These are phyloP conservation scores for Alloscopus bannaensis DNA, from an alignment of 2,888 invertebrate genomes.

Conservation along the genomic window DNA sequence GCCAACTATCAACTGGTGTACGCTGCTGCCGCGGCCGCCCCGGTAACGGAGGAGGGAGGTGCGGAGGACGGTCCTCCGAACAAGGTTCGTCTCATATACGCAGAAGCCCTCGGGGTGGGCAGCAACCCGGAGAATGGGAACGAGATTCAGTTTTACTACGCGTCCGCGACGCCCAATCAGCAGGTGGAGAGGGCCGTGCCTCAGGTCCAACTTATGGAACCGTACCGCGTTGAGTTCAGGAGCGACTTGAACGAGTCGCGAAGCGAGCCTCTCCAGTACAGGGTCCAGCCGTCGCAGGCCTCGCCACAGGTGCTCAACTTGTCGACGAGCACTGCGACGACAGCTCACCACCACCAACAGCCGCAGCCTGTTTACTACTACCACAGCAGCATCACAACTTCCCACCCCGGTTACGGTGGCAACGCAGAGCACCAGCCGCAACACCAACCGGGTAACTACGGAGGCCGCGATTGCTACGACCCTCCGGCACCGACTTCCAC, in stretches of 20 bases:
- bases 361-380: conserved; percentile 14
- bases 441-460: neutral
- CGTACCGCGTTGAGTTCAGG: conserved; percentile 39
- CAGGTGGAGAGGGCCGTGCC: conserved; percentile 45
- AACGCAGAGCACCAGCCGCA: neutral
- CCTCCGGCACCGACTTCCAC: neutral
- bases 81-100: conserved; percentile 64
- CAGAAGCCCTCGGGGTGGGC: conserved; percentile 69
- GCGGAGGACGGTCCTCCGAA: conserved; percentile 63
- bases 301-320: conserved; percentile 40
- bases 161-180: conserved; percentile 67
- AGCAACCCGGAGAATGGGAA: conserved; percentile 24
- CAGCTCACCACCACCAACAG: too few species aligned
- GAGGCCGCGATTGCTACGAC: too few species aligned
- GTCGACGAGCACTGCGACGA: conserved; percentile 10
- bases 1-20: conserved; percentile 36
- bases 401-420: neutral
- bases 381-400: neutral
- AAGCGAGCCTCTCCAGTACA: conserved; percentile 58
- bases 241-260: conserved; percentile 2
- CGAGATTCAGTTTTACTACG: conserved; percentile 68
- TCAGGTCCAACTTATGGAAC: conserved; percentile 40
- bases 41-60: conserved; percentile 58
- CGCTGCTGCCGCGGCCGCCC: conserved; percentile 69
- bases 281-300: conserved; percentile 2